These are phyloP conservation scores for Bombus ignitus DNA, from an alignment of 1,140 invertebrate species.

Conservation along the genomic window DNA sequence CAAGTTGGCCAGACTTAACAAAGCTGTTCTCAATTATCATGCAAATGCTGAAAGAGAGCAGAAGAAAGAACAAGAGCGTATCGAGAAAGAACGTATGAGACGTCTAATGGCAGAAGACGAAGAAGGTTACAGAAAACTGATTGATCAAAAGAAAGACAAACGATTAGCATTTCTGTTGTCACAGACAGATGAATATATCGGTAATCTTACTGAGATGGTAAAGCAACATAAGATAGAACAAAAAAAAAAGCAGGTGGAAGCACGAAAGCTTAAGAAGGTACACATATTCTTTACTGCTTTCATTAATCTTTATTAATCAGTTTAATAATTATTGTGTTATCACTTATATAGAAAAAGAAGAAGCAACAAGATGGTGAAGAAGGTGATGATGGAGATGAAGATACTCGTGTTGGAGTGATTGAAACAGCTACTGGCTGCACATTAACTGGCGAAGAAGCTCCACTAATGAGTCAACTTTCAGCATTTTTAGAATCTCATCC, in stretches of 20 bases:
- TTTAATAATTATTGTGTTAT: background rate
- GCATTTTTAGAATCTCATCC: slow-evolving; percentile 92
- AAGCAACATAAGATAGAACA: slow-evolving; percentile 96
- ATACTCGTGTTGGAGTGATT: slow-evolving; percentile 92
- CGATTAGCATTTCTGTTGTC: slow-evolving; percentile 97
- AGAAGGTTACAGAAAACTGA: slow-evolving; percentile 97
- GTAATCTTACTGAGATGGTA: slow-evolving; percentile 97
- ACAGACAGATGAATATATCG: slow-evolving; percentile 99
- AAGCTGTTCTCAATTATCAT: slow-evolving; percentile 97
- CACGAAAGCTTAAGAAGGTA: slow-evolving; percentile 90
- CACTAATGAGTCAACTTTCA: slow-evolving; percentile 93
- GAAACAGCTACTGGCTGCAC: slow-evolving; percentile 93
- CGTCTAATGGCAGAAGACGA: slow-evolving; percentile 98
- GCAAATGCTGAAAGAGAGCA: slow-evolving; percentile 99
- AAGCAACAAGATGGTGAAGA: slow-evolving; percentile 88
- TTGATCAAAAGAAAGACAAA: slow-evolving; percentile 99
- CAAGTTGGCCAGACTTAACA: slow-evolving; percentile 95
- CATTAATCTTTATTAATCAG: background rate
- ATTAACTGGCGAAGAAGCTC: slow-evolving; percentile 95
- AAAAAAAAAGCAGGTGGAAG: slow-evolving; percentile 91
- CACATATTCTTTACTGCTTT: background rate
- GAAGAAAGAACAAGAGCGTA: slow-evolving; percentile 99
- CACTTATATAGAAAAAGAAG: slow-evolving; percentile 84
- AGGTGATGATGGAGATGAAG: slow-evolving; percentile 89
- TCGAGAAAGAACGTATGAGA: slow-evolving; percentile 99